A percentile compares a stretch with the other conserved stretches of the same genome.
These are phyloP conservation scores for Clarias laeviceps DNA, from an alignment of 2,797 vertebrate genomes.

Conservation along the genomic window DNA sequence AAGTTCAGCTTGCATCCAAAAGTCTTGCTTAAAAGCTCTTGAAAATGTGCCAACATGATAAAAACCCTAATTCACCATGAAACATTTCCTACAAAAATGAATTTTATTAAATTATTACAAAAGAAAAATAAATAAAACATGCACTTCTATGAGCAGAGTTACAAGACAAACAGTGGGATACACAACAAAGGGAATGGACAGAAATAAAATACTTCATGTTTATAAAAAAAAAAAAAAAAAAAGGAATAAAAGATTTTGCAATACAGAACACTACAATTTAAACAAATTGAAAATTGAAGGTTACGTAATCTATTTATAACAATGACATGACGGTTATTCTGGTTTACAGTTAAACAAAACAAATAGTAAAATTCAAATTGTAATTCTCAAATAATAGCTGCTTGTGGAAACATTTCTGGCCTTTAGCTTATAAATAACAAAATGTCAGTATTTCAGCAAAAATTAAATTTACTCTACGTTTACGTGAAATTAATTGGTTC, in stretches of 20 bases:
- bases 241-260: slow-evolving; percentile 11
- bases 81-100: slow-evolving; percentile 16
- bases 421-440: slow-evolving; percentile 19
- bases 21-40: slow-evolving; percentile 20
- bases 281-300: background rate
- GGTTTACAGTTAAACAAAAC: slow-evolving; percentile 26
- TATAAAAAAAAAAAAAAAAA: background rate
- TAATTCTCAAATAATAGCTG: slow-evolving; percentile 21
- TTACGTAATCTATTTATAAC: background rate
- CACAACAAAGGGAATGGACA: background rate
- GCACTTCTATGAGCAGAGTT: background rate
- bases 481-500: background rate
- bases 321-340: background rate
- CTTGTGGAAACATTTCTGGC: slow-evolving; percentile 19
- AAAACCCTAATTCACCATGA: background rate
- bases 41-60: slow-evolving; percentile 3
- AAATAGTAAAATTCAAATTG: background rate
- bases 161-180: background rate
- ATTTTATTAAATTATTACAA: slow-evolving; percentile 14
- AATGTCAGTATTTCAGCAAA: slow-evolving; percentile 13
- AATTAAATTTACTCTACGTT: slow-evolving; percentile 4
- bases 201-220: background rate
- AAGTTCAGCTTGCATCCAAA: slow-evolving; percentile 1
- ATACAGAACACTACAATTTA: background rate
- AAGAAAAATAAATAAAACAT: slow-evolving; percentile 13